Evolutionary conservation across 1,140 invertebrate genomes (phyloP).

Genomic region (Nomia melanderi): DNA sequence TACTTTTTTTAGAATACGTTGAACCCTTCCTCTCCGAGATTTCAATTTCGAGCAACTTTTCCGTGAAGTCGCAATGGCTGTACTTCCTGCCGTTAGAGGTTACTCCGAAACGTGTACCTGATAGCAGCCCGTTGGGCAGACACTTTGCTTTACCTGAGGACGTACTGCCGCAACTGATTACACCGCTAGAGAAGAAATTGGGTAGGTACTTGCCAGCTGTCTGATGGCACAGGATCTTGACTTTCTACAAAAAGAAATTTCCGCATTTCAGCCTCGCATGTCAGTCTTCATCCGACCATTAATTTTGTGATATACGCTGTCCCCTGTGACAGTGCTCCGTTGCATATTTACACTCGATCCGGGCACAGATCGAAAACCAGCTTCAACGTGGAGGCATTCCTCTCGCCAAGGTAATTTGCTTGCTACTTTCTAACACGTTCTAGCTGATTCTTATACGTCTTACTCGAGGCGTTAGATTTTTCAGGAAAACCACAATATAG

Average conservation of each 20-base stretch:
- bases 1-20: conserved; percentile 85
- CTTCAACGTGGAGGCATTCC: conserved; percentile 77
- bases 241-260: too few relatives aligned
- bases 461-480: too few relatives aligned
- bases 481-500: too few relatives aligned
- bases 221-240: too few relatives aligned
- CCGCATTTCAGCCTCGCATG: conserved; percentile 87
- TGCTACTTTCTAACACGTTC: too few relatives aligned
- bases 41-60: conserved; percentile 86
- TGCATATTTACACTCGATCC: conserved; percentile 86
- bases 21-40: conserved; percentile 87
- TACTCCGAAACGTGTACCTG: conserved; percentile 82
- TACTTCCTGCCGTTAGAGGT: conserved; percentile 90
- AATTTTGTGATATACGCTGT: conserved; percentile 93
- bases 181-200: conserved; percentile 92
- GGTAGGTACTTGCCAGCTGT: conserved; percentile 77
- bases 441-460: too few relatives aligned
- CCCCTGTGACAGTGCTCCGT: conserved; percentile 86
- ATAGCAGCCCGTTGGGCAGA: conserved; percentile 78
- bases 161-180: conserved; percentile 87
- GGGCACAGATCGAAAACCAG: conserved; percentile 68
- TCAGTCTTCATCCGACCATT: conserved; percentile 89
- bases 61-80: conserved; percentile 93
- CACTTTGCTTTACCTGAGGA: conserved; percentile 85
- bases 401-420: conserved; percentile 87